Base-by-base conservation (phyloP, 2,797 vertebrate species). In the Balearica regulorum region DNA sequence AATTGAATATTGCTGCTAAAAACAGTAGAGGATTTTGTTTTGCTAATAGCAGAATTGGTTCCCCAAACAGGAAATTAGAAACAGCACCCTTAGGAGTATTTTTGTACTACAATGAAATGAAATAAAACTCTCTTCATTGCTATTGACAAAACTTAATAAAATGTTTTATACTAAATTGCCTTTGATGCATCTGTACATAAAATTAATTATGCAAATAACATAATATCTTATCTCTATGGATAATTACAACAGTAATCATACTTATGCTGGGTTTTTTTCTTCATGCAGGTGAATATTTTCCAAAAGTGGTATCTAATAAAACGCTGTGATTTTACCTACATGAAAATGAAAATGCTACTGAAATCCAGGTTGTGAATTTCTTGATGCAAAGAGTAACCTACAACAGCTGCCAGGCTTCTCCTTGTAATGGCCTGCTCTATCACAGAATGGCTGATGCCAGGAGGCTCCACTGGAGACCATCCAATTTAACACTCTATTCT, bases 131-230 rank as follows among this genome's bases (percentile, higher is more conserved):
- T 92, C 66, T 94, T 96, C 79, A 87, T 89, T 16, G 31, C 39
- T 96, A 85, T 94, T 97, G 89, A 96, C 41, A 88, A 85, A 95
- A 89, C 13, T 60, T 92, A 96, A 75, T 90, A 94, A 91, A 97
- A 90, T 88, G 39, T 41, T 94, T 95, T 77, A 96, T 86, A 84
- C 84, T 95, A 87, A 97, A 97, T 96, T 96, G 55, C 53, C 61
- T 95, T 89, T 97, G 77, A 93, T 90, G 76, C 66, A 57, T 80
- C 62, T 83, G 29, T 58, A 97, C 53, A 81, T 66, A 87, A 80
- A 97, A 97, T 94, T 95, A 97, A 97, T 97, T 96, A 95, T 79
- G 72, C 75, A 97, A 91, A 95, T 91, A 92, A 86, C 68, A 92
- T 51, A 83, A 92, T 91, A 95, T 89, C 66, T 79, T 83, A 61